These are phyloP conservation scores for Phoeniculus purpureus DNA, from an alignment of 2,797 vertebrate genomes.

Conservation along the genomic window DNA sequence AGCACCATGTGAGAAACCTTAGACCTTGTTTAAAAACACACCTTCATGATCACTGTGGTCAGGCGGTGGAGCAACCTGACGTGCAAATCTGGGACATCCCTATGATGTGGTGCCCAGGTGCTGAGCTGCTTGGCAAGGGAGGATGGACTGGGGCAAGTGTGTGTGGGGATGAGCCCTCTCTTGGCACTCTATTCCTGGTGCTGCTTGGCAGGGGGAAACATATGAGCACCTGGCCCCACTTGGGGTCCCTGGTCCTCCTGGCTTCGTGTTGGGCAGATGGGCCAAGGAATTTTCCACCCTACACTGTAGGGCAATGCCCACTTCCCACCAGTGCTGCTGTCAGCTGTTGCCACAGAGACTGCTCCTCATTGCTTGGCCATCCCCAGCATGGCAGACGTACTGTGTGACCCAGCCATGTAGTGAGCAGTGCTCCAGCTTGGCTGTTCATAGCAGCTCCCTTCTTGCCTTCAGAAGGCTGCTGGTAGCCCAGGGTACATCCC, in stretches of 20 bases:
- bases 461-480: neutral
- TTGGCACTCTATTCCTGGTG: neutral
- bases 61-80: neutral
- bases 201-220: neutral
- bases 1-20: neutral
- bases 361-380: neutral
- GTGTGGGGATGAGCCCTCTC: neutral
- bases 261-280: fast-evolving
- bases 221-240: neutral
- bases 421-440: neutral
- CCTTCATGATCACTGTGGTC: neutral
- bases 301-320: neutral
- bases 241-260: neutral
- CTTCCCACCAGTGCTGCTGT: neutral
- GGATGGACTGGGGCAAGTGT: neutral
- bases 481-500: slow-evolving; percentile 33
- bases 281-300: neutral
- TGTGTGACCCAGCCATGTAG: neutral
- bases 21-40: neutral
- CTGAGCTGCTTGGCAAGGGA: neutral
- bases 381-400: neutral
- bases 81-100: neutral
- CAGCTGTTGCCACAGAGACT: fast-evolving
- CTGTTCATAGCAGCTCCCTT: slow-evolving; percentile 35
- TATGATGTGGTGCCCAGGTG: neutral